These are phyloP conservation scores for Xyrichtys novacula DNA, from an alignment of 2,797 vertebrate species.

Conservation along the genomic window DNA sequence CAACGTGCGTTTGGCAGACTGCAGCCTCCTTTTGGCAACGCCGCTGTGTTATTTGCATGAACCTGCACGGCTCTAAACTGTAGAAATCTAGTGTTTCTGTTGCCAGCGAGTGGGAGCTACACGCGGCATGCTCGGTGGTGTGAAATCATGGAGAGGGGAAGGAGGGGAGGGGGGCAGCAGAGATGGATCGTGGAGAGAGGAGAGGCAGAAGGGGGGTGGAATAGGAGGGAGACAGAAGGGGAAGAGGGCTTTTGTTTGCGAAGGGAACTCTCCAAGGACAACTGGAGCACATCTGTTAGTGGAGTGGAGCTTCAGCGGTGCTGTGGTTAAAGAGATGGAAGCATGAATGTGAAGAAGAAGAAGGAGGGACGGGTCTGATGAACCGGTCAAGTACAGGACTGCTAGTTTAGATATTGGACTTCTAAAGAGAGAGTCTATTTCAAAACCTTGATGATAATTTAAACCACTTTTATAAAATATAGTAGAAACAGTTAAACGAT, in stretches of 20 bases:
- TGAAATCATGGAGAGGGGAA: conserved; percentile 69
- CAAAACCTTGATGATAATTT: too few species aligned
- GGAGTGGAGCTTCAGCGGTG: conserved; percentile 27
- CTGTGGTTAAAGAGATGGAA: conserved; percentile 7
- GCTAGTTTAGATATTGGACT: too few species aligned
- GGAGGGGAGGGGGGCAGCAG: conserved; percentile 46
- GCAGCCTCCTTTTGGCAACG: conserved; percentile 50
- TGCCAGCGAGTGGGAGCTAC: conserved; percentile 82
- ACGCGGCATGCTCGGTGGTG: conserved; percentile 76
- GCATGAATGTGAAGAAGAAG: background rate
- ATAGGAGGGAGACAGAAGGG: conserved; percentile 46
- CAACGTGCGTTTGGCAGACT: conserved; percentile 52
- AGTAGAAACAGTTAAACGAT: too few species aligned
- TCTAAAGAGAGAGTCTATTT: too few species aligned
- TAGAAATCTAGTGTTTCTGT: conserved; percentile 76
- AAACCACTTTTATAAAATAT: too few species aligned
- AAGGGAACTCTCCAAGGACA: conserved; percentile 74
- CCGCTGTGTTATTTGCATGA: conserved; percentile 48
- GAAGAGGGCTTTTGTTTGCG: conserved; percentile 64
- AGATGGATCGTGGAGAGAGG: conserved; percentile 61
- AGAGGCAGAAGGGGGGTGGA: conserved; percentile 57
- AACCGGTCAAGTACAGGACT: background rate
- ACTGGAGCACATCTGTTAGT: conserved; percentile 58
- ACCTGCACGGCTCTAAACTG: conserved; percentile 59
- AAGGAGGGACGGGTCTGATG: background rate